Percentiles rank a stretch among this genome's conserved stretches.
Conservation (phyloP, 2,113 vertebrate species). For the Triplophysa rosa region DNA sequence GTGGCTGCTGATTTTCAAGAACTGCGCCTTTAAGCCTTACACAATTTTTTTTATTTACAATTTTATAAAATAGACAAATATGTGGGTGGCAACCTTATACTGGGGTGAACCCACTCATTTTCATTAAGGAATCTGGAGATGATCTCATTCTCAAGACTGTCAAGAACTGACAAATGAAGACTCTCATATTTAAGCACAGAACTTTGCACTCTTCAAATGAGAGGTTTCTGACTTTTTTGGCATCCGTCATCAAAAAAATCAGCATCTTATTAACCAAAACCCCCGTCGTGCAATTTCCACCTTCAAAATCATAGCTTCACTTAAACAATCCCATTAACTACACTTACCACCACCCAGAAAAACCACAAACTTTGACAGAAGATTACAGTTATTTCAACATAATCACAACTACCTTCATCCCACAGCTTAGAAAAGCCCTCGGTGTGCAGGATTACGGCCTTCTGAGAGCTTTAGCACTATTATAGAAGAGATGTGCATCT, state of each 20-base stretch:
- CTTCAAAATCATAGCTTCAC: slow-evolving; percentile 27
- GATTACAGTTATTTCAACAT: slow-evolving; percentile 56
- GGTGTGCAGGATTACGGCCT: slow-evolving; percentile 13
- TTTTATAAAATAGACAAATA: too few species aligned
- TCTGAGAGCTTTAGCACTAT: not conserved
- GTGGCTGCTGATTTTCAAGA: too few species aligned
- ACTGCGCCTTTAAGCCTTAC: too few species aligned
- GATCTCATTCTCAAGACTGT: slow-evolving; percentile 30
- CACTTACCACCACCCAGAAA: slow-evolving; percentile 44
- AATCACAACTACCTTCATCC: slow-evolving; percentile 44
- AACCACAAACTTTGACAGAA: slow-evolving; percentile 45
- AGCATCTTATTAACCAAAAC: slow-evolving; percentile 35
- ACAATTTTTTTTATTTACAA: too few species aligned
- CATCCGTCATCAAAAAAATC: slow-evolving; percentile 35
- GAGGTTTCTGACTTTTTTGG: slow-evolving; percentile 23
- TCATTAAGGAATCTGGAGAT: slow-evolving; percentile 10
- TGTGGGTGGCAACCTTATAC: not conserved
- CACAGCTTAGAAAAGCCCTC: slow-evolving; percentile 44
- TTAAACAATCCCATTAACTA: slow-evolving; percentile 38
- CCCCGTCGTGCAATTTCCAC: not conserved
- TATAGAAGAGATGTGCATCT: slow-evolving; percentile 20
- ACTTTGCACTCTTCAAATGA: slow-evolving; percentile 37
- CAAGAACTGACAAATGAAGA: not conserved
- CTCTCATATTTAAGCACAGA: slow-evolving; percentile 11
- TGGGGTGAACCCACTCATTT: not conserved